Conservation (phyloP, 2,888 invertebrate species). For the Axea sp. region DNA sequence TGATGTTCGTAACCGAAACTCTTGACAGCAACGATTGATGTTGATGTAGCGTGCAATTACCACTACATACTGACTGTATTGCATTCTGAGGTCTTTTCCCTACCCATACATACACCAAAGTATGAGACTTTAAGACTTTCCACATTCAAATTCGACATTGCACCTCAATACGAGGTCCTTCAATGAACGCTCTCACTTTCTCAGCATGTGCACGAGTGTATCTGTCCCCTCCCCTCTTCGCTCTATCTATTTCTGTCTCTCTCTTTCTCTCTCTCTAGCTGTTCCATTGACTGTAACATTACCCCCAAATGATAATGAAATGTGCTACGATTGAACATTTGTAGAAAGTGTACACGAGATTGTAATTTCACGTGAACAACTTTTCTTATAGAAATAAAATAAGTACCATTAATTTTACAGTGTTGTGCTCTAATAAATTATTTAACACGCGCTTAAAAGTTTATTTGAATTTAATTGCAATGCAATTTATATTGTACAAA, state of each 20-base stretch:
- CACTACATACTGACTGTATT: background rate
- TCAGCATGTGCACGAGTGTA: conserved; percentile 50
- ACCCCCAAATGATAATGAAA: conserved; percentile 29
- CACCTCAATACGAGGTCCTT: conserved; percentile 9
- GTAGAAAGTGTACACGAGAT: background rate
- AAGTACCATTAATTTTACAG: too few species aligned
- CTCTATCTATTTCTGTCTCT: conserved; percentile 7
- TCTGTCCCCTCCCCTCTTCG: too few species aligned
- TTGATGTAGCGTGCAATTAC: too few species aligned
- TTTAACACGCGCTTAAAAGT: too few species aligned
- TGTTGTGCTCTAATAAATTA: too few species aligned
- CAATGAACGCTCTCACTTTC: conserved; percentile 34
- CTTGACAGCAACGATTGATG: too few species aligned
- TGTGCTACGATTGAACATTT: conserved; percentile 15
- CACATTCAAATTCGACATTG: conserved; percentile 15
- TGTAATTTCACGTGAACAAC: too few species aligned
- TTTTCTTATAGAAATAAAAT: conserved; percentile 5
- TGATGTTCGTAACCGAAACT: too few species aligned
- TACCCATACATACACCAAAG: background rate
- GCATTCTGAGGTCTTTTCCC: background rate
- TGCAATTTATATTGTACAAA: too few species aligned
- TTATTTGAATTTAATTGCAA: too few species aligned
- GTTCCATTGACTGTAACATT: conserved; percentile 30
- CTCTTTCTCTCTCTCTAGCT: conserved; percentile 10
- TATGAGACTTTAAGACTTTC: conserved; percentile 5